phyloP scores from a whole-genome alignment of 2,888 invertebrate species.

The Ochropleura leucogaster region DNA sequence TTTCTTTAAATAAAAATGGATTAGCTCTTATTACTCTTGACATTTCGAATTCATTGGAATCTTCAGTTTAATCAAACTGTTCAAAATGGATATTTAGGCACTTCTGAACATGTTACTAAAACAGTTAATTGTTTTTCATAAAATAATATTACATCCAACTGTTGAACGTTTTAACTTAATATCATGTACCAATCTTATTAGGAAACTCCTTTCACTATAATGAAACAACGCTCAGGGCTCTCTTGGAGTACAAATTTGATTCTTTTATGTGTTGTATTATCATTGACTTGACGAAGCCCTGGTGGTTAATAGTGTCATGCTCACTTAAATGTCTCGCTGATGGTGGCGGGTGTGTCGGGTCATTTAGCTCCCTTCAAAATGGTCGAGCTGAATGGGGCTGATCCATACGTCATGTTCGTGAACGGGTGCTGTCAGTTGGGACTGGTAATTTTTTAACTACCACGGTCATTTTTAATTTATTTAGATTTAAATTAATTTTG shows the following conservation, averaged over 20 bases:
- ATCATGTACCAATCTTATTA: constrained; percentile 15
- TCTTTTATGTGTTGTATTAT: not conserved
- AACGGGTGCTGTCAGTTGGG: no score
- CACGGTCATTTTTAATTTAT: no score
- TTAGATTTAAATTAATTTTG: no score
- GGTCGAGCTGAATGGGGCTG: no score
- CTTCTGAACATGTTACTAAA: not conserved
- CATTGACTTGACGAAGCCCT: no score
- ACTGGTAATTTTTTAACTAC: no score
- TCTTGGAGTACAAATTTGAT: constrained; percentile 14
- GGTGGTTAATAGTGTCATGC: no score
- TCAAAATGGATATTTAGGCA: not conserved
- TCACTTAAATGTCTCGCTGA: no score
- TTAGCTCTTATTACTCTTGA: not conserved
- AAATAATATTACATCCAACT: not conserved
- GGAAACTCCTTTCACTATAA: constrained; percentile 20
- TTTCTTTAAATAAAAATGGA: not conserved
- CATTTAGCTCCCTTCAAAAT: no score
- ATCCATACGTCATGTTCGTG: no score
- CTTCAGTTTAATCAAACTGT: not conserved
- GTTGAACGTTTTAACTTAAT: not conserved
- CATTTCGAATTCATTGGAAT: not conserved
- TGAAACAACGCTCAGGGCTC: constrained; percentile 8
- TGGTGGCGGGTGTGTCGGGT: no score
- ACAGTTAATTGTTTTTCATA: not conserved